A percentile compares a stretch with the other conserved stretches of the same genome.
Evolutionary conservation across 2,888 invertebrate species (phyloP).

Genomic region (Drosophila antonietae): DNA sequence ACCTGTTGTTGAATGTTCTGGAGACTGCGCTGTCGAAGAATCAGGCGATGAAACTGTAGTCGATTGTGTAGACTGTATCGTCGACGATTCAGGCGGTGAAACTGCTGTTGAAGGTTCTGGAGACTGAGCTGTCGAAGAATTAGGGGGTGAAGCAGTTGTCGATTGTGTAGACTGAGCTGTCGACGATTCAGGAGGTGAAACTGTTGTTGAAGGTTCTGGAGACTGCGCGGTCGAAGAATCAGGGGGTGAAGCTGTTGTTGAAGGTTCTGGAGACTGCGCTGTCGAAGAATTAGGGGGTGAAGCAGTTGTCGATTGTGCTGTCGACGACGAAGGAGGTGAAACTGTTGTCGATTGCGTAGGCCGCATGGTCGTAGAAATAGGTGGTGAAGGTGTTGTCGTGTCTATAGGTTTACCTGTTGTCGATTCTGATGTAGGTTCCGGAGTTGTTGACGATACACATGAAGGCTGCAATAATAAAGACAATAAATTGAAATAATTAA

Average conservation of each 20-base stretch:
- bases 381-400: background rate
- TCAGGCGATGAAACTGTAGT: too few relatives aligned
- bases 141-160: background rate
- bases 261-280: background rate
- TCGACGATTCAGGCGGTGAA: too few relatives aligned
- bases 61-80: too few relatives aligned
- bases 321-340: background rate
- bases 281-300: background rate
- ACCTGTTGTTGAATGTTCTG: too few relatives aligned
- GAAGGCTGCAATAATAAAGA: constrained; percentile 37
- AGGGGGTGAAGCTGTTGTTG: background rate
- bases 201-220: too few relatives aligned
- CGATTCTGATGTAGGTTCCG: background rate
- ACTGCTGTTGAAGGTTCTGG: too few relatives aligned
- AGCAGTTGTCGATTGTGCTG: background rate
- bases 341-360: background rate
- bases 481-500: background rate
- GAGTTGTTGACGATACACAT: constrained; percentile 19
- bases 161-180: too few relatives aligned
- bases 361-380: background rate
- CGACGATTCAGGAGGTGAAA: too few relatives aligned
- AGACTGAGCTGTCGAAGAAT: too few relatives aligned
- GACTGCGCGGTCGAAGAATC: too few relatives aligned
- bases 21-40: too few relatives aligned
- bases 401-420: background rate